phyloP scores from a whole-genome alignment of 1,140 invertebrate species.

The Samia ricini region DNA sequence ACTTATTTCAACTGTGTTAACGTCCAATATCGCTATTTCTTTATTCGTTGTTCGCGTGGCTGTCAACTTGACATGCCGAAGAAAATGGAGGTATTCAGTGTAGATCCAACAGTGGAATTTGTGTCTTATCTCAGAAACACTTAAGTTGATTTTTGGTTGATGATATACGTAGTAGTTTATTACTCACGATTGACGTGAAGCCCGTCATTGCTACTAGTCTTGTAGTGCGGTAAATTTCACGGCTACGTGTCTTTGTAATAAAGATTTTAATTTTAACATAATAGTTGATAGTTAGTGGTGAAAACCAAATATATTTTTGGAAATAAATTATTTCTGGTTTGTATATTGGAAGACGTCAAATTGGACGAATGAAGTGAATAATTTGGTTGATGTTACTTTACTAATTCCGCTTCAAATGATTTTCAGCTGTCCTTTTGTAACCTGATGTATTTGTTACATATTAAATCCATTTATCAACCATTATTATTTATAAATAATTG shows the following conservation, averaged over 20 bases:
- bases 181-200: conserved; percentile 1
- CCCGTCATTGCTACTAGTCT: conserved; percentile 15
- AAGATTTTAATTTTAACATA: background rate
- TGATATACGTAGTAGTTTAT: conserved; percentile 4
- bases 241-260: background rate
- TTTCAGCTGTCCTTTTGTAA: too few species aligned
- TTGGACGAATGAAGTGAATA: too few species aligned
- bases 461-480: too few species aligned
- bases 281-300: too few species aligned
- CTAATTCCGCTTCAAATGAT: too few species aligned
- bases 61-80: conserved; percentile 4
- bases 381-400: too few species aligned
- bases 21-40: background rate
- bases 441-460: too few species aligned
- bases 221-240: conserved; percentile 5
- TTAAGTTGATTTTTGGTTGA: conserved; percentile 1
- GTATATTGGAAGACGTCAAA: too few species aligned
- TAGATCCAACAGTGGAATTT: background rate
- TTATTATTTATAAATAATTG: too few species aligned
- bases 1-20: background rate
- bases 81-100: background rate
- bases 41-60: conserved; percentile 9
- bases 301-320: too few species aligned
- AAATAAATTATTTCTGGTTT: too few species aligned
- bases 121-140: background rate